A percentile compares a stretch with the other conserved stretches of the same genome.
Evolutionary conservation across 2,888 invertebrate genomes (phyloP).

Genomic region (Chesias legatella): DNA sequence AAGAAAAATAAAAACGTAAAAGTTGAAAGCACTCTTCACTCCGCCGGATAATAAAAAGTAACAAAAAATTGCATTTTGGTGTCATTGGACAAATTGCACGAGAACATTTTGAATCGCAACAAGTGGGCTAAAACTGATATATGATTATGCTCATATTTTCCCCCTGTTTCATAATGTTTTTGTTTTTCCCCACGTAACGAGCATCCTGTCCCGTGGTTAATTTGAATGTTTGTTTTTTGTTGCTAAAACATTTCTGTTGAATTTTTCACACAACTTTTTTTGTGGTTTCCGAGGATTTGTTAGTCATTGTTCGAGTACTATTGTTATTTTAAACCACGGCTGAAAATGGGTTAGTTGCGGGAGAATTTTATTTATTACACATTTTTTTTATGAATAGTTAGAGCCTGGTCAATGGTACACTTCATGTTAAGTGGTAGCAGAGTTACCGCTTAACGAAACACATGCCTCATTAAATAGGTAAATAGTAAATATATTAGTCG

Average conservation of each 20-base stretch:
- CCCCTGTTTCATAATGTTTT: constrained; percentile 58
- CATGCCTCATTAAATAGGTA: too few species aligned
- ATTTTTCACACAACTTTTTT: constrained; percentile 46
- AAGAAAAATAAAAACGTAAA: constrained; percentile 6
- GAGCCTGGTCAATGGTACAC: too few species aligned
- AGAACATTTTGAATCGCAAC: constrained; percentile 43
- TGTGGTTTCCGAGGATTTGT: constrained; percentile 31
- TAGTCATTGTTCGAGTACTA: constrained; percentile 20
- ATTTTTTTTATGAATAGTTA: too few species aligned
- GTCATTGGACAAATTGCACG: constrained; percentile 33
- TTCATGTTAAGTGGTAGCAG: too few species aligned
- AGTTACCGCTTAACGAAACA: too few species aligned
- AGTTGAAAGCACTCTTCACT: constrained; percentile 6
- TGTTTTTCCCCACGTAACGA: constrained; percentile 62
- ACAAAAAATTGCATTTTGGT: neutral
- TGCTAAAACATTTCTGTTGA: constrained; percentile 50
- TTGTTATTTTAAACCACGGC: constrained; percentile 6
- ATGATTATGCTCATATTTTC: constrained; percentile 55
- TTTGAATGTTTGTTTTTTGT: constrained; percentile 68
- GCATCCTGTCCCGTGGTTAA: constrained; percentile 69
- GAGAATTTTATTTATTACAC: too few species aligned
- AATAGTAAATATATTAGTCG: too few species aligned
- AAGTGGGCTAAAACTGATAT: constrained; percentile 55
- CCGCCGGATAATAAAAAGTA: constrained; percentile 10
- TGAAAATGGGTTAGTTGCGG: neutral